Conservation (phyloP, 1,140 invertebrate species). For the Drosophila ogumai region DNA sequence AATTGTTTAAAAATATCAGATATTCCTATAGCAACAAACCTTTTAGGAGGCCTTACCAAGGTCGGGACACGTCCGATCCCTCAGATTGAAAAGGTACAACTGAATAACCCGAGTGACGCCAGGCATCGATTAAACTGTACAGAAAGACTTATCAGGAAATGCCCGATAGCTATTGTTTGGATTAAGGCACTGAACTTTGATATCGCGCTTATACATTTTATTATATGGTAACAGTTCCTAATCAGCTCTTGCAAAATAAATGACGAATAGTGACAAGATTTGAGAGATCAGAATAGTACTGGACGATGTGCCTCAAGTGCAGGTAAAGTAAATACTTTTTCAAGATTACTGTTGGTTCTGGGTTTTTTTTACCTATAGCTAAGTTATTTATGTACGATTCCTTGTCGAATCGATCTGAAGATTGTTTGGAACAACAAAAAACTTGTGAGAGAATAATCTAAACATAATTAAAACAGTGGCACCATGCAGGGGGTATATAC, state of each 20-base stretch:
- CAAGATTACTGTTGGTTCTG: background rate
- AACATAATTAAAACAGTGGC: slow-evolving; percentile 5
- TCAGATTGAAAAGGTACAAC: slow-evolving; percentile 16
- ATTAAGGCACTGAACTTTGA: slow-evolving; percentile 66
- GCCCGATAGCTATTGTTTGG: slow-evolving; percentile 31
- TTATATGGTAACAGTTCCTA: slow-evolving; percentile 9
- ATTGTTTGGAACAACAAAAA: slow-evolving; percentile 23
- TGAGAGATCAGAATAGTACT: slow-evolving; percentile 20
- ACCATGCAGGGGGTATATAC: background rate
- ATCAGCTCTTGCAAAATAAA: slow-evolving; percentile 12
- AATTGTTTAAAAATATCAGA: background rate
- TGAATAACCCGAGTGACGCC: slow-evolving; percentile 18
- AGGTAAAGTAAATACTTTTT: slow-evolving; percentile 1
- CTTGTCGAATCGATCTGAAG: background rate
- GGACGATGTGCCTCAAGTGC: slow-evolving; percentile 11
- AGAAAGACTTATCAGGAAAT: slow-evolving; percentile 54
- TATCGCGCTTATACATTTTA: slow-evolving; percentile 51
- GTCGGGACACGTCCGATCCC: slow-evolving; percentile 30
- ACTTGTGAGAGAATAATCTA: slow-evolving; percentile 13
- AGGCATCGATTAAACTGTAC: background rate
- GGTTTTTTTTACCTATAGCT: background rate
- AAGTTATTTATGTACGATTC: slow-evolving; percentile 7
- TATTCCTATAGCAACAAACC: slow-evolving; percentile 20
- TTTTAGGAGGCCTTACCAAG: slow-evolving; percentile 8
- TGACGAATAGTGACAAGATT: slow-evolving; percentile 36